Percentiles rank a stretch among this genome's conserved stretches.
Evolutionary conservation across 2,113 vertebrate species (phyloP).

Genomic region (Hippocampus barbouri): DNA sequence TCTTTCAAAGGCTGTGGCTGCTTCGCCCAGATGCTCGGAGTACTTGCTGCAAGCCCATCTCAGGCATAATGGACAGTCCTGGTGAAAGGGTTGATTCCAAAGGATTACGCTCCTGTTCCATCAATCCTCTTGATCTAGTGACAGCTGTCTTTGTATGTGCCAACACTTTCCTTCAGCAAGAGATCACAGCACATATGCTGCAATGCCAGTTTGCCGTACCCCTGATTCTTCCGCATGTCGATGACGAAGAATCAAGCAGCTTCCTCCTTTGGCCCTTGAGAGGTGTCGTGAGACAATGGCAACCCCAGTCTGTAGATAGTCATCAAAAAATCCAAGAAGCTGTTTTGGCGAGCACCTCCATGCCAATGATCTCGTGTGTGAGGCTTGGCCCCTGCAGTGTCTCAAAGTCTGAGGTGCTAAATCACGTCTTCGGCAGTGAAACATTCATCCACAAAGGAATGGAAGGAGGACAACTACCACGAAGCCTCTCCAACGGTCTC

Average conservation of each 20-base stretch:
- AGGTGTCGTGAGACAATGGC: conserved; percentile 57
- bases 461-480: conserved; percentile 54
- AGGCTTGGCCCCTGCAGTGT: conserved; percentile 66
- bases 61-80: conserved; percentile 5
- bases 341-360: conserved; percentile 54
- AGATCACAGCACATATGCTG: conserved; percentile 71
- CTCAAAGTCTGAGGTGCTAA: conserved; percentile 80
- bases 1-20: conserved; percentile 65
- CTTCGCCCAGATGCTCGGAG: conserved; percentile 53
- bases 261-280: conserved; percentile 74
- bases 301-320: conserved; percentile 16
- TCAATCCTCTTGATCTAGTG: conserved; percentile 77
- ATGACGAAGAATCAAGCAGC: conserved; percentile 54
- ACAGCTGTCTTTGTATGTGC: conserved; percentile 72
- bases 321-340: conserved; percentile 26
- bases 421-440: conserved; percentile 56
- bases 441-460: conserved; percentile 71
- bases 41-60: conserved; percentile 29
- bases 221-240: conserved; percentile 71
- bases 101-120: conserved; percentile 23
- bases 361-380: conserved; percentile 77
- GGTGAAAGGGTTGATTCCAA: conserved; percentile 16
- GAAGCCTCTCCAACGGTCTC: conserved; percentile 73
- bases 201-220: conserved; percentile 76
- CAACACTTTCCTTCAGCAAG: conserved; percentile 70